Evolutionary conservation across 1,140 invertebrate species (phyloP), one percentile per base, ranked within the genome.

Genomic region (Neodiprion pinetum): DNA sequence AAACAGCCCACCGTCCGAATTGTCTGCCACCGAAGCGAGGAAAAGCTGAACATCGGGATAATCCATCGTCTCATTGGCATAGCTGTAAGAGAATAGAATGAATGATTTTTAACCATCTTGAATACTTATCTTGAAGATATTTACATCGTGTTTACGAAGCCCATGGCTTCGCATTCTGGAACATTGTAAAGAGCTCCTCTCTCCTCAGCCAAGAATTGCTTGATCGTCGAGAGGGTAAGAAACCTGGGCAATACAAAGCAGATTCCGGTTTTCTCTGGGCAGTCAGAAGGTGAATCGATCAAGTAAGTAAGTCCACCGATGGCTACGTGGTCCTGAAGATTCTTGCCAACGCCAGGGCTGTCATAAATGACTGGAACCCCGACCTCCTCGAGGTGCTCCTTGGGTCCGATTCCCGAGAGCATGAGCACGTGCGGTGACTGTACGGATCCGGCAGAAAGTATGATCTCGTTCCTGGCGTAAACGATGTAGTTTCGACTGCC

Each of bases 41-140:
- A 95, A 94, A 7, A 95, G 81, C 80, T 96, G 94, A 61, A 96
- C 90, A 80, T 96, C 95, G 0, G 95, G 95, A 88, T 91, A 94
- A 82, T 95, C 93, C 14, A 90, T 87, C 0, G 75, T 80, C 7
- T 87, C 81, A 76, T 94, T 89, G 75, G 92, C 91, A 74, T 93
- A 95, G 72, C 90, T 89, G 48, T 66, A 80, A 74, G 74, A 50
- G 40, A 77, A 49, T 72, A 75, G 78, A 14, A 14, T 61, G 4
- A 49, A 14, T 61, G 53, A 61, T 9, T 61, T 61, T 9, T 1
- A 61, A 61, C 53, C 28, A 5, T 40, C 28, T 40, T 40, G n/a
- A 61, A 61, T 12, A 61, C 9, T 14, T 61, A 9, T 7, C 11
- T 61, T 14, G 11, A 61, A 61, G 28, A 61, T 50, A 77, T 74